A percentile compares a stretch with the other conserved stretches of the same genome.
Evolutionary conservation across 2,797 vertebrate genomes (phyloP).

Genomic region (Limnodromus scolopaceus): DNA sequence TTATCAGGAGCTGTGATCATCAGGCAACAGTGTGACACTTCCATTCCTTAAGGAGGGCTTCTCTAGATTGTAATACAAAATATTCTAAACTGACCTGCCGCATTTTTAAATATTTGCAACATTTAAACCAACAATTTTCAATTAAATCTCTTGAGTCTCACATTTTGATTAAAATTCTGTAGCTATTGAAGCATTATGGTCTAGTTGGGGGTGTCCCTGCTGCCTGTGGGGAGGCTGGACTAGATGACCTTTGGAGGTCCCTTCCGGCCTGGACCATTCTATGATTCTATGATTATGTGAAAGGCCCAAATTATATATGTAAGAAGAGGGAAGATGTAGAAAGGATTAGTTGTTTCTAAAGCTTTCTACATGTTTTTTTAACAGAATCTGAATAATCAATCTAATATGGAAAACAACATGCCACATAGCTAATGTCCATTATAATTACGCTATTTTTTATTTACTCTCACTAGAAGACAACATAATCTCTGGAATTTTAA

Average conservation of each 20-base stretch:
- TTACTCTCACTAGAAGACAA: neutral
- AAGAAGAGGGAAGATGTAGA: neutral
- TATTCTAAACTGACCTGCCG: neutral
- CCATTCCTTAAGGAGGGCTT: neutral
- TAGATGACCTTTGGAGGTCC: too few species aligned
- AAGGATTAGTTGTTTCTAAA: neutral
- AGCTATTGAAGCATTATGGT: neutral
- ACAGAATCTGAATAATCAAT: neutral
- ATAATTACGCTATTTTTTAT: neutral
- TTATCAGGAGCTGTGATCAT: neutral
- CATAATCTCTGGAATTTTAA: neutral
- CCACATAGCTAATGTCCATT: neutral
- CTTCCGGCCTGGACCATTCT: too few species aligned
- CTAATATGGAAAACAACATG: neutral
- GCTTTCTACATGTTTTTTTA: rapidly evolving
- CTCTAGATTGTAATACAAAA: neutral
- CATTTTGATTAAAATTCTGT: neutral
- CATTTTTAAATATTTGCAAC: neutral
- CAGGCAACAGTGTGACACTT: neutral
- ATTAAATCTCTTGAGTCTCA: neutral
- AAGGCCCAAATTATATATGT: neutral
- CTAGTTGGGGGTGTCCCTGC: too few species aligned
- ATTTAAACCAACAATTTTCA: neutral
- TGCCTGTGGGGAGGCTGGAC: too few species aligned
- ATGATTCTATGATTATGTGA: neutral